These are phyloP conservation scores for Fistularia commersonii DNA, from an alignment of 2,797 vertebrate genomes.

Conservation along the genomic window DNA sequence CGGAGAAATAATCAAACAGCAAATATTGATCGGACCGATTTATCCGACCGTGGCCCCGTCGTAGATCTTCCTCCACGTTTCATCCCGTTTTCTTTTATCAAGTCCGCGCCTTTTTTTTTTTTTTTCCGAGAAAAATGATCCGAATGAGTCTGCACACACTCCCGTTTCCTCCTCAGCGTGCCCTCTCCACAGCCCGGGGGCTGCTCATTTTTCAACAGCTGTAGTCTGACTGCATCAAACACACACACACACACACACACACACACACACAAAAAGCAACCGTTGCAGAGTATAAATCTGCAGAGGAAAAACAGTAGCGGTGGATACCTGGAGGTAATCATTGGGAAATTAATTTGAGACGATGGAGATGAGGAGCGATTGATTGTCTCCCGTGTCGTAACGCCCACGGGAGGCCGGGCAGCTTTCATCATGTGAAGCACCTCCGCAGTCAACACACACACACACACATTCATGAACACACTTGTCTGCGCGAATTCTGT, in stretches of 20 bases:
- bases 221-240: conserved; percentile 24
- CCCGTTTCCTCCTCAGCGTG: conserved; percentile 5
- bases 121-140: conserved; percentile 4
- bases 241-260: conserved; percentile 10
- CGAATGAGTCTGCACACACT: not conserved
- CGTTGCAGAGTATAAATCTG: conserved; percentile 48
- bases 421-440: conserved; percentile 26
- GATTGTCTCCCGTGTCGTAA: conserved; percentile 45
- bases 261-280: not conserved
- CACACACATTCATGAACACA: conserved; percentile 1
- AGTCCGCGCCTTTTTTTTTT: conserved; percentile 14
- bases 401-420: conserved; percentile 31
- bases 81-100: conserved; percentile 19
- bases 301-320: conserved; percentile 29
- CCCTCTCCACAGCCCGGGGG: conserved; percentile 28
- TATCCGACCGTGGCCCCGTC: not conserved
- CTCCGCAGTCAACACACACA: conserved; percentile 11
- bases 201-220: conserved; percentile 49
- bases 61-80: conserved; percentile 22
- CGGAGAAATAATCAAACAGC: conserved; percentile 4
- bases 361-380: conserved; percentile 36
- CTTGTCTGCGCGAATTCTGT: conserved; percentile 11
- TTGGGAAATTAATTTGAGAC: conserved; percentile 54
- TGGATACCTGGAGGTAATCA: conserved; percentile 54
- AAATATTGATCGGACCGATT: conserved; percentile 32